Evolutionary conservation across 1,140 invertebrate species (phyloP), one percentile per base, ranked within the genome.

Genomic region (Drosophila guanche): DNA sequence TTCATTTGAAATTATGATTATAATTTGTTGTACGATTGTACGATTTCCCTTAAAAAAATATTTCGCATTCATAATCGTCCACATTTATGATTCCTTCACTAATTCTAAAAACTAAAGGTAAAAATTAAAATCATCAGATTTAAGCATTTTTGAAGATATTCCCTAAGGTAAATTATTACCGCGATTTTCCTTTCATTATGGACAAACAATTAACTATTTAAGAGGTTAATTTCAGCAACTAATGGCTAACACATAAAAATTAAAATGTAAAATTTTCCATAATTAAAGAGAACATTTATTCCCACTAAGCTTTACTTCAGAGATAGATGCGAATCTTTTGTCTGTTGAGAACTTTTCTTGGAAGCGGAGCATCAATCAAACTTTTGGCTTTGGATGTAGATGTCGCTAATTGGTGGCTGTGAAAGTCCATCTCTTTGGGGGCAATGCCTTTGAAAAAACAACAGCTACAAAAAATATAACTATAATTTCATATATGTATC

Each of bases 391-490:
- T 12, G n/a, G 29, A 25, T 52, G 33, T 10, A 40, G 10, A 29
- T 67, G 33, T 23, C 25, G 52, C 62, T 68, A 68, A 68, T 68
- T 67, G 50, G 23, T 14, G 43, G 10, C 50, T 68, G 65, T 68
- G 65, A 68, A 68, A 68, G 65, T 68, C 25, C 1, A 20, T 33
- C 5, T 10, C 10, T 37, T 12, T 29, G 5, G n/a, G 29, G 27
- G 20, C 56, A 46, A 48, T 58, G 29, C 22, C 37, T 25, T 62
- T 14, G 2, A n/a, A 41, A 47, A 77, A 54, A 70, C 56, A 60
- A 76, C 56, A 23, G 10, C 58, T 60, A 12, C 69, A 66, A 62
- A 70, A 83, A 41, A 40, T 41, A 52, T 43, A 51, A 12, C 47
- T 50, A 42, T 37, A 27, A 41, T 55, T 43, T 29, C 12, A 51